Base-by-base conservation (phyloP, 2,888 invertebrate genomes). In the Clunio marinus region DNA sequence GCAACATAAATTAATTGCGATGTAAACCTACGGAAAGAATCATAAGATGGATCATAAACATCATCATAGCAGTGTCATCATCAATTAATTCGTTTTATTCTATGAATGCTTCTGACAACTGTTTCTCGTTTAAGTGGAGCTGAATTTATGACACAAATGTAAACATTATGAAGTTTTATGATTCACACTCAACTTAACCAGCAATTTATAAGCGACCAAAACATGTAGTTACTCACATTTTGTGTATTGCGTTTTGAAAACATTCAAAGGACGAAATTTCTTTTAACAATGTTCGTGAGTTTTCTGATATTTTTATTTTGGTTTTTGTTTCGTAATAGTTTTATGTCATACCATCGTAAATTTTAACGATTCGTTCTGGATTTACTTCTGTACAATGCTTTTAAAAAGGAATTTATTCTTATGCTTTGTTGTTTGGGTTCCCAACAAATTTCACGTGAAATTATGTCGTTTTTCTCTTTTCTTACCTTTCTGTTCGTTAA, bases 31-130 rank as follows among this genome's bases (percentile, higher is more conserved):
- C 45, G 41, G 22, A 22, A 51, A 22, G 22, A 51, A 22, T 22
- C 20, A 13, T 22, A 8, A 45, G n/a, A 45, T 15, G 45, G 51
- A 51, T 51, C 51, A 22, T 13, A 51, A 51, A 51, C 51, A 51
- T 45, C 45, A 45, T 45, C 45, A 7, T n/a, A n/a, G 15, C 15
- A 45, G 10, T 15, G 15, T 15, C 45, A 15, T 45, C 45, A 45
- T n/a, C 45, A 51, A 17, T 51, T 51, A 51, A n/a, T 5, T 51
- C 51, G 2, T 22, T 51, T 17, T 17, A 51, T 51, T 51, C 22
- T 51, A 22, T 8, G 51, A 51, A 51, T 51, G 51, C 13, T 51
- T 22, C 4, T 51, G 51, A 51, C 51, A 51, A 51, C 20, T 41
- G 41, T 41, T 41, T 51, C 51, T 51, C 32, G 51, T 17, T 45